Evolutionary conservation across 2,113 vertebrate species (phyloP).

Genomic region (human): GRCh38 chr4:41940001-41940500

Average conservation of each 20-base stretch:
- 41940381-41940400: background rate
- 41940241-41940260: background rate
- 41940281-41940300: background rate
- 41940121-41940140: too few species aligned
- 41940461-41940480: background rate
- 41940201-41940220: background rate
- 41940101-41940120: too few species aligned
- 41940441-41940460: background rate
- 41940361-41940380: slow-evolving; percentile 19
- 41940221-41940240: background rate
- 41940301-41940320: slow-evolving; percentile 12
- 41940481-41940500: background rate
- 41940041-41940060: background rate
- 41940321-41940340: slow-evolving; percentile 8
- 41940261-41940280: background rate
- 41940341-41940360: background rate
- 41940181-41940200: background rate
- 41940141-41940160: too few species aligned
- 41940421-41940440: background rate
- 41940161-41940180: background rate
- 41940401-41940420: background rate
- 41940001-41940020: background rate
- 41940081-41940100: too few species aligned
- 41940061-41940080: too few species aligned
- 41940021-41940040: background rate